Base-by-base conservation (phyloP, 2,888 invertebrate genomes). In the Plebejus argus region DNA sequence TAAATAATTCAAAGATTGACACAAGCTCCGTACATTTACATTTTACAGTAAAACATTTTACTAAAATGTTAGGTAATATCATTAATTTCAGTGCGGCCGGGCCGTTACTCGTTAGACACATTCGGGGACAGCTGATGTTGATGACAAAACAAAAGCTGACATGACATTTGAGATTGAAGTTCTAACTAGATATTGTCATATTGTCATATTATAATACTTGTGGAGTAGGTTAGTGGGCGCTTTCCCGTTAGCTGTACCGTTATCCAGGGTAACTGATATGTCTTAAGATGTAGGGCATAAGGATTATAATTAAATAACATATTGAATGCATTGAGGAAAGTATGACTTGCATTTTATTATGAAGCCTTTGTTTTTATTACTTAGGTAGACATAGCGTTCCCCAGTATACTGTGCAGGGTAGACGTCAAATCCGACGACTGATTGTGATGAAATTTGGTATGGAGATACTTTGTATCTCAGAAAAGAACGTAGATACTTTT, bases 191-290 rank as follows among this genome's bases (percentile, higher is more conserved):
- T 66, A 66, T n/a, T 66, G 28, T 66, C 66, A 66, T 66, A 33
- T 45, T 45, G 45, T 12, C 45, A 45, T 12, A 28, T n/a, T n/a
- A 45, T 3, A 45, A 10, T 15, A 66, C 2, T 15, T 18, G 74
- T 70, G 70, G 78, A 80, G 56, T 71, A 58, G 79, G 79, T 79
- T 77, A 81, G 79, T 80, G 70, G 80, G 79, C 76, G 80, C 71
- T 35, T 28, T 76, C 78, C 78, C 79, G 79, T 78, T 80, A 79
- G 70, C 56, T 39, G 7, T 66, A 23, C 79, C 80, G 79, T 80
- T 81, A 78, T 39, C 28, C 70, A 35, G 70, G 70, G 70, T 76
- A 39, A n/a, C 10, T 45, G 45, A 20, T 45, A 71, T 8, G 7
- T n/a, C 71, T 74, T 74, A 74, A 53, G 6, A 20, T 74, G 74